Base-by-base conservation (phyloP, 2,113 vertebrate genomes). In the Ictalurus punctatus region DNA sequence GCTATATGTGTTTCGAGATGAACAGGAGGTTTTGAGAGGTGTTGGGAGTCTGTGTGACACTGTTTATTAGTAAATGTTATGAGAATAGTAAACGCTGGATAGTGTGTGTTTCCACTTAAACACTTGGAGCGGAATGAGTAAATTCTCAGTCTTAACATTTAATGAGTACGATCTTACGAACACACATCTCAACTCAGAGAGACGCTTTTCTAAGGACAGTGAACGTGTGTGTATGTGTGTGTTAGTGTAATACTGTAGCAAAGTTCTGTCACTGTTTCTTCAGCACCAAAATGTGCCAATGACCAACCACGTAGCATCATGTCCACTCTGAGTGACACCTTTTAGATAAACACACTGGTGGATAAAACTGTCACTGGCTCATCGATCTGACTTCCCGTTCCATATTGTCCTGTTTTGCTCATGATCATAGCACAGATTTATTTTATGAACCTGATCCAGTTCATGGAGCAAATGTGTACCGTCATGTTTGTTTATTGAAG, bases 261-360 rank as follows among this genome's bases (percentile, higher is more conserved):
- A n/a, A n/a, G n/a, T 69, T 71, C 27, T 67, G 7, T 61, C 61
- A 13, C 12, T 3, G 3, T 19, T 17, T 71, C 4, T 69, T 0
- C n/a, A 30, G 67, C 16, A 0, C 74, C 21, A 14, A 8, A 30
- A 30, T 56, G 25, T 17, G 6, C n/a, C 52, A 78, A 13, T 78
- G 74, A 52, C 25, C 89, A 89, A 23, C 37, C 79, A 63, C 27
- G 9, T 52, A 27, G 44, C 79, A 19, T 71, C 23, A 74, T 34
- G 79, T 74, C 78, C 85, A 40, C 89, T 73, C 23, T 71, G 48
- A 59, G 25, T 56, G 74, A 85, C n/a, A 74, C 65, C 65, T 30
- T 30, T 56, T 9, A 13, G 78, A 80, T 61, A 6, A 84, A 54
- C 27, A 65, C 44, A 34, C 54, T 48, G 69, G 14, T 56, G 54